A percentile compares a stretch with the other conserved stretches of the same genome.
Evolutionary conservation across 1,140 invertebrate species (phyloP).

Genomic region (Zelostemma sp.): DNA sequence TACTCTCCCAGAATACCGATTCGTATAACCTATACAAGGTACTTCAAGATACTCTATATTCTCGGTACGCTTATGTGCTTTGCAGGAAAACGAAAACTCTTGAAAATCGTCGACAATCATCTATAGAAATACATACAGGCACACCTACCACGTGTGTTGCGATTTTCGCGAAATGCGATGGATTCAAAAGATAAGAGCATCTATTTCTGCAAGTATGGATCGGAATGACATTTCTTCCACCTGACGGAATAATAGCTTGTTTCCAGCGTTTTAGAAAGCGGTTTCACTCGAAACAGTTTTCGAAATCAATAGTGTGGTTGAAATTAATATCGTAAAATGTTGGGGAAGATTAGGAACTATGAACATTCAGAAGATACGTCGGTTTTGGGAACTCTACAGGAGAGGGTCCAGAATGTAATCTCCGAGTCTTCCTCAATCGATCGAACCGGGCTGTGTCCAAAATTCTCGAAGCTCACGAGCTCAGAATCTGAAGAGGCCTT

Average conservation of each 20-base stretch:
- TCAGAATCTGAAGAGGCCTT: slow-evolving; percentile 33
- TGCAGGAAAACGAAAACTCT: slow-evolving; percentile 31
- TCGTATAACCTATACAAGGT: slow-evolving; percentile 31
- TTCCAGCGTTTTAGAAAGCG: neutral
- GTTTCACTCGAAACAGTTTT: too few relatives aligned
- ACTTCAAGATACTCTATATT: slow-evolving; percentile 46
- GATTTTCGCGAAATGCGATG: slow-evolving; percentile 9
- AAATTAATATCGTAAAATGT: neutral
- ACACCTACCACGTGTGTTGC: slow-evolving; percentile 6
- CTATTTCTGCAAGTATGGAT: neutral
- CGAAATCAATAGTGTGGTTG: too few relatives aligned
- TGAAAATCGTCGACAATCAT: slow-evolving; percentile 34
- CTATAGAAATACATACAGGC: slow-evolving; percentile 25
- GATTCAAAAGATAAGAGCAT: slow-evolving; percentile 7
- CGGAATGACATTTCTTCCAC: neutral
- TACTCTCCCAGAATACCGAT: slow-evolving; percentile 42
- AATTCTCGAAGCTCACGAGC: slow-evolving; percentile 30
- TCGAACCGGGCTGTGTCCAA: slow-evolving; percentile 33
- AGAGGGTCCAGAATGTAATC: slow-evolving; percentile 32
- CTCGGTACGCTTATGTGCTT: slow-evolving; percentile 25
- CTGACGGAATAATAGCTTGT: neutral
- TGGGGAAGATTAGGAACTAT: slow-evolving; percentile 21
- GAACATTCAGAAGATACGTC: slow-evolving; percentile 36
- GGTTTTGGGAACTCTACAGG: slow-evolving; percentile 27
- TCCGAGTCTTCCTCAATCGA: slow-evolving; percentile 39